Evolutionary conservation across 1,140 invertebrate genomes (phyloP).

Genomic region (Drosophila parvula): DNA sequence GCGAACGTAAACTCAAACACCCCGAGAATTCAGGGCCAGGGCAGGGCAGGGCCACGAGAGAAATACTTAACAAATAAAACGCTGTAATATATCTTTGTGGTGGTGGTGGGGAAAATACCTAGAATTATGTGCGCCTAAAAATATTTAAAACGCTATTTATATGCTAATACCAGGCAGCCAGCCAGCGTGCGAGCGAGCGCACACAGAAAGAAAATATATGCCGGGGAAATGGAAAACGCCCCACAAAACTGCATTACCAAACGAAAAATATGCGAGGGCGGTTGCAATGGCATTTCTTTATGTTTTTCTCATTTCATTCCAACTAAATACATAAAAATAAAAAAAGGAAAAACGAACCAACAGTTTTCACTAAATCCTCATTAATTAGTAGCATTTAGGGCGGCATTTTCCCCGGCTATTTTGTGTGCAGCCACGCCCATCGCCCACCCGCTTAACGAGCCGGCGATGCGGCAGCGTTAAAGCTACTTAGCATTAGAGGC

Average conservation of each 20-base stretch:
- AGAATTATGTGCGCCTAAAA: constrained; percentile 65
- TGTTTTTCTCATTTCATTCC: constrained; percentile 39
- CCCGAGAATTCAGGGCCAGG: constrained; percentile 63
- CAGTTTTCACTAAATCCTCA: constrained; percentile 82
- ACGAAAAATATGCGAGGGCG: constrained; percentile 45
- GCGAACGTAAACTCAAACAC: constrained; percentile 17
- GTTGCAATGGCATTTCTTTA: constrained; percentile 52
- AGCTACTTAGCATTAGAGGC: constrained; percentile 74
- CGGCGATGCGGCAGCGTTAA: constrained; percentile 63
- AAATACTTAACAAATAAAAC: constrained; percentile 60
- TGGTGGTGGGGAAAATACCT: constrained; percentile 53
- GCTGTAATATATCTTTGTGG: constrained; percentile 61
- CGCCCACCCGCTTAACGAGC: constrained; percentile 44
- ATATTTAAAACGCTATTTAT: constrained; percentile 82
- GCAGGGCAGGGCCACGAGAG: constrained; percentile 44
- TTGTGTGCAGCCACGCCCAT: constrained; percentile 51
- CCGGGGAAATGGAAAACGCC: constrained; percentile 34
- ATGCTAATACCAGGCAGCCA: constrained; percentile 63
- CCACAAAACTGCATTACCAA: constrained; percentile 29
- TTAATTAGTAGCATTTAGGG: constrained; percentile 82
- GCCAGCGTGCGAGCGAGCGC: not conserved
- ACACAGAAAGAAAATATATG: constrained; percentile 38
- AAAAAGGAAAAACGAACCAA: constrained; percentile 46
- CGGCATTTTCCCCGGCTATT: constrained; percentile 44
- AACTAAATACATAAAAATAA: constrained; percentile 33